A percentile compares a stretch with the other conserved stretches of the same genome.
phyloP scores from a whole-genome alignment of 1,140 invertebrate species.

The Atta colombica region DNA sequence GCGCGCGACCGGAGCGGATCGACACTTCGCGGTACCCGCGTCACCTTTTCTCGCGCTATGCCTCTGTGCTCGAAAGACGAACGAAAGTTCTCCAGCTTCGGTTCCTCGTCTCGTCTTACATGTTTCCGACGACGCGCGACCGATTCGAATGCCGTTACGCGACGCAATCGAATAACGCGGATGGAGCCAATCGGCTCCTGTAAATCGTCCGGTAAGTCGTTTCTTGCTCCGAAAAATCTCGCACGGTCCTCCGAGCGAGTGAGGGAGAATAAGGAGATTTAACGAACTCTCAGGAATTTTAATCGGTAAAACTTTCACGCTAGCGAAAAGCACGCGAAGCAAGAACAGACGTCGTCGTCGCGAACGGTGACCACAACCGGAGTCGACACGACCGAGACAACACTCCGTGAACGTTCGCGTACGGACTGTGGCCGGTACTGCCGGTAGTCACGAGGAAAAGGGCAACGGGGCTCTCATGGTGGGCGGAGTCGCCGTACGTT shows the following conservation, averaged over 20 bases:
- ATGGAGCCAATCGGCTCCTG: not conserved
- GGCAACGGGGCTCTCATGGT: conserved; percentile 79
- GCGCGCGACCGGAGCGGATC: conserved; percentile 23
- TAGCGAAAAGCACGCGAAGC: not conserved
- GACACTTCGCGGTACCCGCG: conserved; percentile 17
- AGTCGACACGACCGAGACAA: conserved; percentile 68
- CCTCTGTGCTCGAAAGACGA: conserved; percentile 16
- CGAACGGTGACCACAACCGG: conserved; percentile 16
- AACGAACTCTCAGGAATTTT: not conserved
- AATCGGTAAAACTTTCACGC: not conserved
- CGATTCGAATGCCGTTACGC: not conserved
- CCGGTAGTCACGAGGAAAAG: conserved; percentile 85
- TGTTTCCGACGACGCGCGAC: conserved; percentile 52
- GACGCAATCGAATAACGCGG: not conserved
- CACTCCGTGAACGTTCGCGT: conserved; percentile 82
- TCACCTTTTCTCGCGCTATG: conserved; percentile 18
- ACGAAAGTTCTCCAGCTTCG: conserved; percentile 30
- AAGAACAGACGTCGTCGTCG: conserved; percentile 6
- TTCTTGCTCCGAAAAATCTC: not conserved
- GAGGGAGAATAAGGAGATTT: not conserved
- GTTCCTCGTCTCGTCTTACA: conserved; percentile 59
- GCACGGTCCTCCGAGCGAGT: not conserved
- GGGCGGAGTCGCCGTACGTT: conserved; percentile 74
- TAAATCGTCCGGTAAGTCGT: not conserved
- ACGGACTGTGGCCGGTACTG: conserved; percentile 84